Evolutionary conservation across 2,888 invertebrate genomes (phyloP).

Genomic region (Amphipoea lucens): DNA sequence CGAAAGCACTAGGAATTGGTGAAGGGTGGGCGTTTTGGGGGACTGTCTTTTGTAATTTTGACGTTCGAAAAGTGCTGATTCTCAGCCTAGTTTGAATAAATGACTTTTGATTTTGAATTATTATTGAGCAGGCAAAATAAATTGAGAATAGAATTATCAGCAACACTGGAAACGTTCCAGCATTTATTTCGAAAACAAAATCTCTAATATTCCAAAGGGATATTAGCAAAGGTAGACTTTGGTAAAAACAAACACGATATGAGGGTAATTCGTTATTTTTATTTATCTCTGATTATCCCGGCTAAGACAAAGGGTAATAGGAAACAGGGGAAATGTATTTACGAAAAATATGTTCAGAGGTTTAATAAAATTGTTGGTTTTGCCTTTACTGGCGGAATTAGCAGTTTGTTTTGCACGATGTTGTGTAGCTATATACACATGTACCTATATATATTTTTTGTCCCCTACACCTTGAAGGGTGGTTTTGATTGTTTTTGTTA

Average conservation of each 20-base stretch:
- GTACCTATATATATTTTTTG: background rate
- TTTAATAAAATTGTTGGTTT: slow-evolving; percentile 45
- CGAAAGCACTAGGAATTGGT: too few relatives aligned
- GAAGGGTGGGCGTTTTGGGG: too few relatives aligned
- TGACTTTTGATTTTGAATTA: background rate
- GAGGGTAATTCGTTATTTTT: slow-evolving; percentile 59
- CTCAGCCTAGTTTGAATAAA: too few relatives aligned
- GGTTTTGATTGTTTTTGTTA: slow-evolving; percentile 7
- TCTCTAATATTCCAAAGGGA: slow-evolving; percentile 14
- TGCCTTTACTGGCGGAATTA: slow-evolving; percentile 31
- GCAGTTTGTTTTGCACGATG: slow-evolving; percentile 23
- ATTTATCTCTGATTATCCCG: slow-evolving; percentile 63
- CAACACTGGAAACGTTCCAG: background rate
- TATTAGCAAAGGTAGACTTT: slow-evolving; percentile 42
- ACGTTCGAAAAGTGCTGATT: too few relatives aligned
- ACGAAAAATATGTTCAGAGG: slow-evolving; percentile 48
- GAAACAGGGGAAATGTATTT: slow-evolving; percentile 56
- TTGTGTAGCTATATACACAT: background rate
- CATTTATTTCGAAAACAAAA: slow-evolving; percentile 3
- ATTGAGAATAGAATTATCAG: background rate
- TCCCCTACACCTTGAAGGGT: background rate
- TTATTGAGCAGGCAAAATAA: background rate
- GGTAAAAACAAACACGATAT: slow-evolving; percentile 44
- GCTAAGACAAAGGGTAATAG: slow-evolving; percentile 58
- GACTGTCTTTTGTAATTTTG: too few relatives aligned